A percentile compares a stretch with the other conserved stretches of the same genome.
Conservation (phyloP, 2,888 invertebrate species). For the Cheilosia urbana region DNA sequence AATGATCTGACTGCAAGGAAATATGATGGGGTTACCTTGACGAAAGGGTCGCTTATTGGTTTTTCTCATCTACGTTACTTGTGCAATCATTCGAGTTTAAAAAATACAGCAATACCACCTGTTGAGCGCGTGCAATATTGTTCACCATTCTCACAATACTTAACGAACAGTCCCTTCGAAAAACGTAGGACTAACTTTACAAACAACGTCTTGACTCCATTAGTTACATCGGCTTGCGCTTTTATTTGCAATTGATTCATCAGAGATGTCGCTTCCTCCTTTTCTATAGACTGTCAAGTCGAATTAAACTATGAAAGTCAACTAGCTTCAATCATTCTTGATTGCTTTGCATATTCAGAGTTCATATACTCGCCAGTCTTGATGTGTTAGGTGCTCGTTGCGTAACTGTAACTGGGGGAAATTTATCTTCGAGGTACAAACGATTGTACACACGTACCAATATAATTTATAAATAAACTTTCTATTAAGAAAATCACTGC, state of each 20-base stretch:
- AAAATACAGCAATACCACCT: too few species aligned
- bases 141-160: conserved; percentile 14
- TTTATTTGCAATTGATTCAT: conserved; percentile 59
- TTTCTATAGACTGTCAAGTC: conserved; percentile 14
- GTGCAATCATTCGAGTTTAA: too few species aligned
- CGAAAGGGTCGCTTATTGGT: too few species aligned
- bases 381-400: conserved; percentile 14
- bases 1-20: too few species aligned
- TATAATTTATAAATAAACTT: conserved; percentile 14
- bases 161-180: not conserved
- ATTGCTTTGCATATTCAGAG: conserved; percentile 51
- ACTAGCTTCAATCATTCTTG: conserved; percentile 62
- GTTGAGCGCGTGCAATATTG: too few species aligned
- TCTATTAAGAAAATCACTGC: not conserved
- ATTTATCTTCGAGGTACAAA: conserved; percentile 11
- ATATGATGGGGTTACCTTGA: too few species aligned
- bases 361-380: conserved; percentile 2
- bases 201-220: not conserved
- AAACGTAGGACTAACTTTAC: not conserved
- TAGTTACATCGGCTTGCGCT: conserved; percentile 19
- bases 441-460: not conserved
- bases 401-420: conserved; percentile 19
- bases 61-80: too few species aligned
- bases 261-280: conserved; percentile 25
- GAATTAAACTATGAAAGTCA: conserved; percentile 60